Base-by-base conservation (phyloP, 2,797 vertebrate genomes). In the Lithobates pipiens region DNA sequence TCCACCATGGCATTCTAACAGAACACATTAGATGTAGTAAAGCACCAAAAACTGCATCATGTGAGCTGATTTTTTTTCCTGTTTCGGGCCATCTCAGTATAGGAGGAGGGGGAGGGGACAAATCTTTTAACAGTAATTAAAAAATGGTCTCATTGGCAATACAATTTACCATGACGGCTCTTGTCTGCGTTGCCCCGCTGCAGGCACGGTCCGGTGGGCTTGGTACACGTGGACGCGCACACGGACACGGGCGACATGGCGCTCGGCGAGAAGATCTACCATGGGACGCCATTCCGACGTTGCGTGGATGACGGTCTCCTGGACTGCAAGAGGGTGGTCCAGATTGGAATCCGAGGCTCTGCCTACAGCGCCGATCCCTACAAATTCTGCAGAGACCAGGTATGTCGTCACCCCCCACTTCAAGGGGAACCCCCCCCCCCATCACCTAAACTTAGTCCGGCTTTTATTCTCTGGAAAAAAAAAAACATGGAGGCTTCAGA, bases 141-240 rank as follows among this genome's bases (percentile, higher is more conserved):
- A 29, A 29, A 1, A 29, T 29, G 29, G 29, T 29, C 29, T 29
- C 29, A 1, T 29, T 29, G 29, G 29, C 29, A 32, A 32, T 32
- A 32, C 36, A 39, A 39, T 8, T 8, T 39, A 39, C 3, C 21
- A 71, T 0, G 81, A 0, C 0, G 0, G 15, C 2, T 9, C 1
- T 0, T n/a, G 25, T 73, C 1, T 69, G 29, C 54, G 7, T 0
- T 0, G 0, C 21, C 3, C 15, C 50, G 0, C 21, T 67, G 0
- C 89, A 98, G 98, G 86, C 88, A 98, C 0, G 98, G 98, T 2
- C 96, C 98, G 0, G 89, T 99, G 88, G 98, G 97, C 1, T 92
- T 99, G 89, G 89, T 99, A 85, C 98, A 99, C 0, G 96, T 99
- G 86, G 98, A 99, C 0, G 98, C 98, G 34, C 98, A 99, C 86